Evolutionary conservation across 2,113 vertebrate genomes (phyloP).

Genomic region (Osmerus mordax): DNA sequence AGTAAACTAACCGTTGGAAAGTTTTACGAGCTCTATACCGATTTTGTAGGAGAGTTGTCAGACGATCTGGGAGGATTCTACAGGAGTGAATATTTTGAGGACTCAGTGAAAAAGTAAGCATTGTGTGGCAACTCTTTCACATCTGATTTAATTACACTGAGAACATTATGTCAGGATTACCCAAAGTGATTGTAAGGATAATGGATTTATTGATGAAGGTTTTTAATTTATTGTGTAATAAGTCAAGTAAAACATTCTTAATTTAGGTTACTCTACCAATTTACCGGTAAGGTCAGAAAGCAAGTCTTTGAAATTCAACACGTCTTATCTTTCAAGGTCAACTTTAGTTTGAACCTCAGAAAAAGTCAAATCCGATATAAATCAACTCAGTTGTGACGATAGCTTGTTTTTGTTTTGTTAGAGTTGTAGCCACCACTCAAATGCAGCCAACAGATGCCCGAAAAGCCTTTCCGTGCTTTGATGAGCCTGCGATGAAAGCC

Average conservation of each 20-base stretch:
- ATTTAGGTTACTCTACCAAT: too few species aligned
- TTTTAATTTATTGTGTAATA: too few species aligned
- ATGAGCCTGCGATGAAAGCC: constrained; percentile 94
- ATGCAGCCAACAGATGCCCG: constrained; percentile 87
- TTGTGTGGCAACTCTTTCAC: neutral
- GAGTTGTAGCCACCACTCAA: constrained; percentile 90
- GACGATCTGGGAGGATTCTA: constrained; percentile 92
- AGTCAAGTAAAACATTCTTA: too few species aligned
- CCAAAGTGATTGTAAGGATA: neutral
- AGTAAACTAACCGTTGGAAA: constrained; percentile 31
- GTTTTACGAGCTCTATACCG: constrained; percentile 71
- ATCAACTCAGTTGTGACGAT: neutral
- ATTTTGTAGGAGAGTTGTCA: constrained; percentile 83
- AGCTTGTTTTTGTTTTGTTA: constrained; percentile 46
- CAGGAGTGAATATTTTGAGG: constrained; percentile 84
- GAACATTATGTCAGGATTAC: neutral
- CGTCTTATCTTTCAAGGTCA: too few species aligned
- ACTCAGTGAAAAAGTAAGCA: constrained; percentile 68
- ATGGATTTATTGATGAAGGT: too few species aligned
- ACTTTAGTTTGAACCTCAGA: too few species aligned
- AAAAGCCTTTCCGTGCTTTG: constrained; percentile 94
- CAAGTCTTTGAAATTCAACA: too few species aligned
- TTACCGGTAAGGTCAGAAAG: too few species aligned
- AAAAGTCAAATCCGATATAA: neutral
- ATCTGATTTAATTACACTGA: neutral